Percentiles rank a stretch among this genome's conserved stretches.
These are phyloP conservation scores for Ormyrus pomaceus DNA, from an alignment of 2,888 invertebrate species.

Conservation along the genomic window DNA sequence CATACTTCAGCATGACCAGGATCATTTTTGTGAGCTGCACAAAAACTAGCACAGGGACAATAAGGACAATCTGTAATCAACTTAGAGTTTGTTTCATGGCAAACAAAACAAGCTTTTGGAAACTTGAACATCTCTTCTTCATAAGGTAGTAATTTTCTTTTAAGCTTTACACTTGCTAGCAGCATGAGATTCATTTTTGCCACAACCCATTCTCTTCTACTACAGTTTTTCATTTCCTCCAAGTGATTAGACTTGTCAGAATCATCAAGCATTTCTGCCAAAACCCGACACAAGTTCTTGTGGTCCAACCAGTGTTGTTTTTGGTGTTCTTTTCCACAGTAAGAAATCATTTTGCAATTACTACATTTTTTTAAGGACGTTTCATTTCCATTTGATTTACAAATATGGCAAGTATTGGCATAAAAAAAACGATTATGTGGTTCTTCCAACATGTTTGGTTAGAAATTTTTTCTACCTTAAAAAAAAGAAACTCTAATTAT, in stretches of 20 bases:
- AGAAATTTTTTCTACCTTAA: conserved; percentile 28
- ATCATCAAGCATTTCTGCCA: conserved; percentile 59
- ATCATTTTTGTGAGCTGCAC: conserved; percentile 60
- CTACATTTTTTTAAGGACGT: conserved; percentile 67
- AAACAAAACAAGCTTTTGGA: conserved; percentile 66
- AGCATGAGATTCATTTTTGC: conserved; percentile 65
- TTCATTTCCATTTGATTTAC: conserved; percentile 65
- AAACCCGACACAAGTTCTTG: conserved; percentile 66
- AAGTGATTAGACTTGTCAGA: conserved; percentile 56
- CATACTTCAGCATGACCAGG: conserved; percentile 60
- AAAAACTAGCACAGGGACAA: conserved; percentile 68
- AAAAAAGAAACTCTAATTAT: background rate
- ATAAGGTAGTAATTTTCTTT: conserved; percentile 60
- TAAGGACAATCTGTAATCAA: conserved; percentile 62
- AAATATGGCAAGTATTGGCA: conserved; percentile 71
- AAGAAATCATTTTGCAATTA: conserved; percentile 70
- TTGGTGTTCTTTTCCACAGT: conserved; percentile 70
- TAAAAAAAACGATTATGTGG: conserved; percentile 68
- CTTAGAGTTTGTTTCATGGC: conserved; percentile 61
- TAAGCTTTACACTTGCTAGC: conserved; percentile 58
- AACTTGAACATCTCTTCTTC: conserved; percentile 69
- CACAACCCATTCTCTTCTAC: conserved; percentile 59
- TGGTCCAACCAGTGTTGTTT: conserved; percentile 70
- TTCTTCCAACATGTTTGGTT: conserved; percentile 58
- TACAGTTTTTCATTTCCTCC: conserved; percentile 47